Percentiles rank a stretch among this genome's conserved stretches.
Evolutionary conservation across 2,797 vertebrate genomes (phyloP).

Genomic region (Helarctos malayanus): DNA sequence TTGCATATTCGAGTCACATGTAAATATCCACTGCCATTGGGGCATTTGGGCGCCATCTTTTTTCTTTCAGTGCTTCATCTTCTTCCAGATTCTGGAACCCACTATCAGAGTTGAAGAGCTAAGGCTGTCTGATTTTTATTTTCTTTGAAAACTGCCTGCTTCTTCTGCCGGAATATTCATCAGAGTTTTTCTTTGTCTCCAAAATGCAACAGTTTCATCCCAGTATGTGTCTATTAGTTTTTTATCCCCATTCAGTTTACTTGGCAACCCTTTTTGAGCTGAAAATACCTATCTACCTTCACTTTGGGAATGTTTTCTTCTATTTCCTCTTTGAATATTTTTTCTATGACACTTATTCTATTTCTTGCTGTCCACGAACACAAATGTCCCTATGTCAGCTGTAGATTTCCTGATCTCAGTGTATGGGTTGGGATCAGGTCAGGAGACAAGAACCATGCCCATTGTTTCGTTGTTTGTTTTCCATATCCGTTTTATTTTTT

Average conservation of each 20-base stretch:
- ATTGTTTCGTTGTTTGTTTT: too few species aligned
- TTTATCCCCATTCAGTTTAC: background rate
- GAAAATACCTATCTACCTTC: background rate
- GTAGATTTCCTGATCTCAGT: background rate
- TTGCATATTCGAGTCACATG: background rate
- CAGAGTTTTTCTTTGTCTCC: background rate
- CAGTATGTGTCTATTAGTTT: background rate
- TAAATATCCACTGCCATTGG: background rate
- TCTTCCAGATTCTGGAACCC: background rate
- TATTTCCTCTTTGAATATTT: background rate
- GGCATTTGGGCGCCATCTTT: background rate
- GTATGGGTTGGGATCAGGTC: background rate
- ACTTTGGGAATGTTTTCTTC: conserved; percentile 9
- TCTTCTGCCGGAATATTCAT: background rate
- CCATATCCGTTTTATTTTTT: too few species aligned
- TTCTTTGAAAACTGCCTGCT: background rate
- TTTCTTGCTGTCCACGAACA: background rate
- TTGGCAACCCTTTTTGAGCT: background rate
- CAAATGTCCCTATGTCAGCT: background rate
- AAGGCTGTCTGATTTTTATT: background rate
- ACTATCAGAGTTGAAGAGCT: background rate
- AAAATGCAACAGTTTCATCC: background rate
- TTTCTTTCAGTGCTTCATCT: conserved; percentile 3
- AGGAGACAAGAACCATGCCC: background rate
- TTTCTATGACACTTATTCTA: background rate